Percentiles rank a stretch among this genome's conserved stretches.
Evolutionary conservation across 2,797 vertebrate genomes (phyloP).

Genomic region (Chanos chanos): DNA sequence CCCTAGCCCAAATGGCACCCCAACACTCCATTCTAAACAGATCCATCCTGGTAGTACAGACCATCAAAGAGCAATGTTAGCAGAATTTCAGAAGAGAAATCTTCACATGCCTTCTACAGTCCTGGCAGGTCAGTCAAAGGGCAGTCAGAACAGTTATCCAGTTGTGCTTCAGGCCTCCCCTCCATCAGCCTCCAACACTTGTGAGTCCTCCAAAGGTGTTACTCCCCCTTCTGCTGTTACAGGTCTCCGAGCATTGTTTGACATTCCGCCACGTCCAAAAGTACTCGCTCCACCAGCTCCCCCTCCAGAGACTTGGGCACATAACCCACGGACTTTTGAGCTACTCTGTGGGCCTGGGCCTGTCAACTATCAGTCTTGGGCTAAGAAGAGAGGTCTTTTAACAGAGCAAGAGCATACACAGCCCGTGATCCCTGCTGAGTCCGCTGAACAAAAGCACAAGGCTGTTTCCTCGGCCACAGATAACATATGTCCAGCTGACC

Average conservation of each 20-base stretch:
- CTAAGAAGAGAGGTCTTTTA: slow-evolving; percentile 40
- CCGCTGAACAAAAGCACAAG: slow-evolving; percentile 51
- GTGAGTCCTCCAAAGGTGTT: too few relatives aligned
- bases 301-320: slow-evolving; percentile 79
- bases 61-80: neutral
- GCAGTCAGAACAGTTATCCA: slow-evolving; percentile 6
- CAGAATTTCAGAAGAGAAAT: slow-evolving; percentile 4
- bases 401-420: too few relatives aligned
- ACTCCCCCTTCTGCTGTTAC: slow-evolving; percentile 54
- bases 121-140: neutral
- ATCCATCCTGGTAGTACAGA: slow-evolving; percentile 42
- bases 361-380: slow-evolving; percentile 51
- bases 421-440: neutral
- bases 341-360: slow-evolving; percentile 70
- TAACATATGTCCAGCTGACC: slow-evolving; percentile 5
- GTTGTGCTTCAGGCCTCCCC: slow-evolving; percentile 12
- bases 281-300: slow-evolving; percentile 85
- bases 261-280: slow-evolving; percentile 87
- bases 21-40: slow-evolving; percentile 63
- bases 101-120: neutral
- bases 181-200: too few relatives aligned
- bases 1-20: slow-evolving; percentile 81
- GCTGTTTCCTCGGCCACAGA: neutral
- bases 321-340: slow-evolving; percentile 64
- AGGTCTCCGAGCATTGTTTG: slow-evolving; percentile 68